Evolutionary conservation across 2,113 vertebrate genomes (phyloP), one percentile per base, ranked within the genome.

Genomic region (Centrocercus urophasianus): DNA sequence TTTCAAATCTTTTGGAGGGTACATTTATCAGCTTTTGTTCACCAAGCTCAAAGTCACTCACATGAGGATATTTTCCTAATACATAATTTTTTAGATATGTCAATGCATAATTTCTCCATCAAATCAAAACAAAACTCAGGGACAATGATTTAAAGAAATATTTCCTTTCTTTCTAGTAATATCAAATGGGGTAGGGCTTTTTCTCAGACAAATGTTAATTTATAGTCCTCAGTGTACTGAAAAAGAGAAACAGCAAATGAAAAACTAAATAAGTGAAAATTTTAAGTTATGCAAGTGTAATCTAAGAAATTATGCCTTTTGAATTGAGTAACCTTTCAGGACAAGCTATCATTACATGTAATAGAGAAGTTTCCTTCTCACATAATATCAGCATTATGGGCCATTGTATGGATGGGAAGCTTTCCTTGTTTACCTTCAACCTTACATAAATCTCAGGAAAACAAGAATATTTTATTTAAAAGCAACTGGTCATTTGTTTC

Each of bases 401-500:
- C 14, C 30, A 34, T 25, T 4, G 2, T 30, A 42, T 42, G 28
- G 6, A 73, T 83, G 4, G 8, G 25, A 72, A 90, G 3, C 6
- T 69, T 40, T 19, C n/a, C 30, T 40, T 47, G 9, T 45, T 69
- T 83, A 34, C 4, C 48, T 19, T 38, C 28, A 40, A n/a, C 13
- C 30, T 83, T 91, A 63, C 17, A 57, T 2, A 74, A 89, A 76
- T 43, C 17, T 42, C 14, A 86, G n/a, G 8, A 36, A 77, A 77
- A 42, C 32, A 21, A 13, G 6, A 67, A 25, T 12, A 36, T 27
- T 76, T 45, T 47, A 50, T 45, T 34, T 28, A 50, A 42, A 88
- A 54, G 4, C 27, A 60, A 40, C 3, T 27, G 1, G 3, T 56
- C 0, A 1, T n/a, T 69, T 74, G 1, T 56, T 47, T 70, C 34